Conservation (phyloP, 2,113 vertebrate genomes). For the Eurypyga helias region DNA sequence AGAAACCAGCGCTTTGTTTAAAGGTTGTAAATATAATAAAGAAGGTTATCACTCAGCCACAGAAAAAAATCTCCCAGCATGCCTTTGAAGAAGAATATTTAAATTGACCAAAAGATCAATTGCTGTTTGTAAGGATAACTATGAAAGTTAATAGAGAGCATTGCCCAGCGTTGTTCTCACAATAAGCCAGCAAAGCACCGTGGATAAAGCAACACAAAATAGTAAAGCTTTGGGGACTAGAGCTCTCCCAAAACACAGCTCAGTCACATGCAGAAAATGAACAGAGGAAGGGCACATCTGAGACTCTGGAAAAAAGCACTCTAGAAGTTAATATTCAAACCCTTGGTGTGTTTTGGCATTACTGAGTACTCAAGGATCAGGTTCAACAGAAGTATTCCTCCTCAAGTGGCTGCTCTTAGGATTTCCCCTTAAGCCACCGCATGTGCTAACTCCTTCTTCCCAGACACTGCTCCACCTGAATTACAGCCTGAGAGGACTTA, state of each 20-base stretch:
- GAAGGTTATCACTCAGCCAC: neutral
- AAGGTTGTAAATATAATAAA: constrained; percentile 41
- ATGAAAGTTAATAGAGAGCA: constrained; percentile 36
- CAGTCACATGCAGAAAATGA: constrained; percentile 12
- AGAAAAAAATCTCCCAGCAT: constrained; percentile 23
- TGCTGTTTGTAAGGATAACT: constrained; percentile 53
- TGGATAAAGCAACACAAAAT: constrained; percentile 13
- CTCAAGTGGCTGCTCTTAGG: neutral
- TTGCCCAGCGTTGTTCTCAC: neutral
- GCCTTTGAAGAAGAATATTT: constrained; percentile 15
- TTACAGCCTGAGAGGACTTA: neutral
- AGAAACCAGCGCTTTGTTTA: constrained; percentile 35
- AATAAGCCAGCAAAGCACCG: constrained; percentile 13
- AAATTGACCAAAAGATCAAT: constrained; percentile 54
- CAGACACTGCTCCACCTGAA: neutral
- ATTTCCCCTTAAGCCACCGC: neutral
- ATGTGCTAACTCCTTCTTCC: neutral
- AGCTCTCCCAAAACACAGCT: constrained; percentile 40
- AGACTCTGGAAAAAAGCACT: neutral
- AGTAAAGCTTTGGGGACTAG: constrained; percentile 6
- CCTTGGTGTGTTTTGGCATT: neutral
- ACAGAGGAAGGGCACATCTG: neutral
- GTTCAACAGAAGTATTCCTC: neutral
- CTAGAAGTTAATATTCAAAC: neutral
- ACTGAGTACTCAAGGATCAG: neutral